A percentile compares a stretch with the other conserved stretches of the same genome.
These are phyloP conservation scores for Lamprotornis superbus DNA, from an alignment of 2,113 vertebrate species.

Conservation along the genomic window DNA sequence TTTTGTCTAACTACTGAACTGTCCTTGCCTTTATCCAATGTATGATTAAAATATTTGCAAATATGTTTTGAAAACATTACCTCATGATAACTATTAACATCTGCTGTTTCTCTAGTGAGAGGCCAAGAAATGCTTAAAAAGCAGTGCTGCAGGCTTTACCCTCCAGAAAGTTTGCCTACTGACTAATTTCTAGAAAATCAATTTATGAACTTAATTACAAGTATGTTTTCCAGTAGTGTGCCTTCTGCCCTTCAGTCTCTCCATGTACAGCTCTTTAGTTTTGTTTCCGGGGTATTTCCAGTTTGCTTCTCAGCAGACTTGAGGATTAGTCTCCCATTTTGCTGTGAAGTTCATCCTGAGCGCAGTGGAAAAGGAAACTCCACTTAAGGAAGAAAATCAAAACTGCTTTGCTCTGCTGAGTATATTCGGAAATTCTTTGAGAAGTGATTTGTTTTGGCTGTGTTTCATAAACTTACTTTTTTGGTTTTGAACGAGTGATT, in stretches of 20 bases:
- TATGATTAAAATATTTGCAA: neutral
- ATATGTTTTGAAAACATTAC: neutral
- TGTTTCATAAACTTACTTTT: neutral
- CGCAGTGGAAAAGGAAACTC: neutral
- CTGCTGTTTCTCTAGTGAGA: neutral
- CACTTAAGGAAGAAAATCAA: neutral
- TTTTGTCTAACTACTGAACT: neutral
- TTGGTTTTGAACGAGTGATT: neutral
- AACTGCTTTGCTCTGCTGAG: neutral
- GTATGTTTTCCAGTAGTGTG: neutral
- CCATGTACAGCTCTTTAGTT: neutral
- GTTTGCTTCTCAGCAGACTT: neutral
- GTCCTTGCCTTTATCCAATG: neutral
- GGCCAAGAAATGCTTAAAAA: neutral
- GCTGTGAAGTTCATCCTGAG: neutral
- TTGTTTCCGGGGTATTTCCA: neutral
- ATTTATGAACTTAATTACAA: neutral
- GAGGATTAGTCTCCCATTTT: neutral
- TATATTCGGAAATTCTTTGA: neutral
- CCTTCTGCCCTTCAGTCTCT: neutral
- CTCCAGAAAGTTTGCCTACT: neutral
- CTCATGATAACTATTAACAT: neutral
- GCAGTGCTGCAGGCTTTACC: neutral
- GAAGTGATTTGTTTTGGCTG: neutral
- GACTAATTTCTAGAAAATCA: neutral